Base-by-base conservation (phyloP, 2,888 invertebrate genomes). In the Sphaerophoria rueppellii region DNA sequence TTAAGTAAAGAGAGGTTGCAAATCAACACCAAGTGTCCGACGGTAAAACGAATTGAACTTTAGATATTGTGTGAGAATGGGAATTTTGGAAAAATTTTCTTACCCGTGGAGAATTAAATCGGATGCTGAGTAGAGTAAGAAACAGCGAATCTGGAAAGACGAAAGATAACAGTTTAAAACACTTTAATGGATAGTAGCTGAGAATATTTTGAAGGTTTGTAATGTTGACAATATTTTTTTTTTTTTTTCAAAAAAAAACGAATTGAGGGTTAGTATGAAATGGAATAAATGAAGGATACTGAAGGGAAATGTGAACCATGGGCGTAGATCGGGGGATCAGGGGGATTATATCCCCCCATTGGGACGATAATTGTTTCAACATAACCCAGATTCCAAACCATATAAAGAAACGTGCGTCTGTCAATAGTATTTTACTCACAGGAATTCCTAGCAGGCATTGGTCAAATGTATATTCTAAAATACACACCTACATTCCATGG, bases 141-240 rank as follows among this genome's bases (percentile, higher is more conserved):
- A 58, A 67, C 54, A n/a, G n/a, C 55, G 12, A 72, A 61, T 73
- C 69, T 60, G 60, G 35, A 37, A 43, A 74, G 58, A 37, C 14
- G 65, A 16, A 69, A 65, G 54, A 50, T 46, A 67, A 60, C 12
- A 74, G 52, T 48, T 52, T 50, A 76, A 73, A 46, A 69, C 76
- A 76, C 70, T 70, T 81, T 85, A 85, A 85, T 85, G 85, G 85
- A 85, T 85, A 85, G 81, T 81, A 85, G 85, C 85, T 85, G 85
- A 81, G 85, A 81, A 73, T 77, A 35, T 32, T 69, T 43, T 16
- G 46, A 76, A 85, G 85, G 85, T 85, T 77, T 65, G 85, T 85
- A 82, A 52, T 24, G 24, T 50, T 50, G 32, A 12, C 9, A 4
- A 6, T 37, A 37, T 37, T 7, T 43, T 43, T 43, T 43, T 43